Percentiles rank a stretch among this genome's conserved stretches.
Evolutionary conservation across 2,797 vertebrate genomes (phyloP).

Genomic region (Lateolabrax maculatus): DNA sequence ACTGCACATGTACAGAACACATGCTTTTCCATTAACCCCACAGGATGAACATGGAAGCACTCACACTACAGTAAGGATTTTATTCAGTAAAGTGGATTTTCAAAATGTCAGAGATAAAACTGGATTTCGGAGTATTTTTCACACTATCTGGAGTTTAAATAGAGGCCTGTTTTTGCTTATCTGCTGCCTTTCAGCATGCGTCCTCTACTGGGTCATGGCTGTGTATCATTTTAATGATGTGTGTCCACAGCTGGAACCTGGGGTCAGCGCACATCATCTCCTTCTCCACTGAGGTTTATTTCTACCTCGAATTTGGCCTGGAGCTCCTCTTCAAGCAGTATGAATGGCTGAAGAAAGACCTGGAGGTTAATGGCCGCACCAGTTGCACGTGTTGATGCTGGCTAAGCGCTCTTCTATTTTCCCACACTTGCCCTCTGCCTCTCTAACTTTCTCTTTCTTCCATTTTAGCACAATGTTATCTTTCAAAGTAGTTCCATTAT

Average conservation of each 20-base stretch:
- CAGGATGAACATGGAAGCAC: constrained; percentile 8
- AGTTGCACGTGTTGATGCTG: constrained; percentile 6
- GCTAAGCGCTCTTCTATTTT: constrained; percentile 30
- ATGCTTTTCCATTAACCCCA: constrained; percentile 29
- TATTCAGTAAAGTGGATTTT: constrained; percentile 8
- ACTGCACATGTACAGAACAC: constrained; percentile 34
- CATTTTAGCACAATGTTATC: background rate
- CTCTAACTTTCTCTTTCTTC: constrained; percentile 4
- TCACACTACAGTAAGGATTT: background rate
- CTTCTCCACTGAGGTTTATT: constrained; percentile 93
- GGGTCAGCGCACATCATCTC: constrained; percentile 92
- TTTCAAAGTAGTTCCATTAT: background rate
- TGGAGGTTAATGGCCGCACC: constrained; percentile 83
- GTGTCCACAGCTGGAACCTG: constrained; percentile 89
- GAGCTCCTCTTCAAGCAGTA: constrained; percentile 90
- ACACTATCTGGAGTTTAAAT: constrained; percentile 44
- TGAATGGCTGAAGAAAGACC: constrained; percentile 89
- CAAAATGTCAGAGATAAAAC: constrained; percentile 15
- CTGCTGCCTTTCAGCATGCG: constrained; percentile 34
- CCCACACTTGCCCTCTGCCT: constrained; percentile 1
- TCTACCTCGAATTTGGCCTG: constrained; percentile 86
- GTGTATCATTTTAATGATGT: constrained; percentile 62
- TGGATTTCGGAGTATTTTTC: constrained; percentile 35
- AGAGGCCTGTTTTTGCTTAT: constrained; percentile 32
- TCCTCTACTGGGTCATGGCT: constrained; percentile 40